phyloP scores from a whole-genome alignment of 1,140 invertebrate genomes.

The Idris sp. region DNA sequence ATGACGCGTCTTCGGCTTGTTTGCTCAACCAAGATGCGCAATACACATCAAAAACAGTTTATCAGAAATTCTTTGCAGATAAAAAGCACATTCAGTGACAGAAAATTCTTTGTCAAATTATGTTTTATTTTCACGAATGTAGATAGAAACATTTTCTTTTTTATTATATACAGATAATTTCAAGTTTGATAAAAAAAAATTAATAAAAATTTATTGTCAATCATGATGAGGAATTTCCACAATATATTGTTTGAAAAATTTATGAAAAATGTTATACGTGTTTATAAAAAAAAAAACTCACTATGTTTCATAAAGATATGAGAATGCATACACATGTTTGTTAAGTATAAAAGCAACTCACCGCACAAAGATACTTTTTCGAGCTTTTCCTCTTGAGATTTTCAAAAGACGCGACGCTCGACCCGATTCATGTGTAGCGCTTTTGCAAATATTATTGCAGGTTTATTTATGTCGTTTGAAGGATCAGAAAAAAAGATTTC shows the following conservation, averaged over 20 bases:
- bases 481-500: constrained; percentile 24
- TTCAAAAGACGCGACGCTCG: neutral
- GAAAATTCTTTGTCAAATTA: too few relatives aligned
- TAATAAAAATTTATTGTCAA: too few relatives aligned
- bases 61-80: constrained; percentile 42
- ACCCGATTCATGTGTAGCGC: constrained; percentile 14
- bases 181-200: too few relatives aligned
- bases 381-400: constrained; percentile 12
- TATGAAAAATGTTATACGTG: too few relatives aligned
- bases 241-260: too few relatives aligned
- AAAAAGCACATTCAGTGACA: constrained; percentile 49
- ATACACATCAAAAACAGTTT: constrained; percentile 43
- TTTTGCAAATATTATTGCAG: constrained; percentile 17
- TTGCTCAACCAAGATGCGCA: constrained; percentile 18
- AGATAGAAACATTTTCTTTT: too few relatives aligned
- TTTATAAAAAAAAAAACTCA: too few relatives aligned
- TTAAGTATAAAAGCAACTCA: neutral
- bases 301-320: too few relatives aligned
- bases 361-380: constrained; percentile 16
- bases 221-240: too few relatives aligned
- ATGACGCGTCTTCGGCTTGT: too few relatives aligned
- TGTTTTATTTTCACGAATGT: too few relatives aligned
- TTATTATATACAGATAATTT: too few relatives aligned
- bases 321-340: neutral
- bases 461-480: constrained; percentile 41